Evolutionary conservation across 2,797 vertebrate species (phyloP).

Genomic region (Lagocephalus sceleratus): DNA sequence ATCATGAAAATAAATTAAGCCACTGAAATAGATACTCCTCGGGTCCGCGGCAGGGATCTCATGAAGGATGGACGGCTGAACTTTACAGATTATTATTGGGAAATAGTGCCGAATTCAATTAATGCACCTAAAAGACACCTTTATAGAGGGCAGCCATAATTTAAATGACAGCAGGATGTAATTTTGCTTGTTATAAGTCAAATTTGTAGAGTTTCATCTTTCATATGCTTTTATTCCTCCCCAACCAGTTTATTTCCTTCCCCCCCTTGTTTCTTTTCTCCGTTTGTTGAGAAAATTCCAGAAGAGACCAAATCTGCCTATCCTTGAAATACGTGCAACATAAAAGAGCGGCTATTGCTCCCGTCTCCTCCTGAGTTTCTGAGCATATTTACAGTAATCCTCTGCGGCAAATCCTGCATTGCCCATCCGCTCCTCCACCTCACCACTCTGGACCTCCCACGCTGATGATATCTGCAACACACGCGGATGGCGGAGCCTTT

Average conservation of each 20-base stretch:
- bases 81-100: slow-evolving; percentile 99
- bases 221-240: slow-evolving; percentile 78
- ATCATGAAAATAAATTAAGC: slow-evolving; percentile 99
- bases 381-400: slow-evolving; percentile 65
- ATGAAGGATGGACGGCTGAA: slow-evolving; percentile 99
- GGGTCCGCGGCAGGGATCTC: slow-evolving; percentile 94
- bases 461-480: slow-evolving; percentile 70
- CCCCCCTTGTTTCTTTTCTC: slow-evolving; percentile 8
- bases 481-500: slow-evolving; percentile 83
- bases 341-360: slow-evolving; percentile 9
- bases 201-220: slow-evolving; percentile 99
- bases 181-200: slow-evolving; percentile 99
- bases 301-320: too few relatives aligned
- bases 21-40: slow-evolving; percentile 99
- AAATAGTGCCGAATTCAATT: slow-evolving; percentile 99
- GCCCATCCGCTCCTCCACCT: slow-evolving; percentile 24
- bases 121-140: slow-evolving; percentile 99
- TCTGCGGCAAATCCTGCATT: slow-evolving; percentile 45
- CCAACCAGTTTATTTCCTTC: slow-evolving; percentile 26
- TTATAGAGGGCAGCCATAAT: slow-evolving; percentile 99
- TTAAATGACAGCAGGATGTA: slow-evolving; percentile 99
- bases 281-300: neutral
- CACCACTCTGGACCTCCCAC: slow-evolving; percentile 34
- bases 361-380: slow-evolving; percentile 43
- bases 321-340: neutral